Evolutionary conservation across 2,113 vertebrate genomes (phyloP).

Genomic region (Daubentonia madagascariensis): DNA sequence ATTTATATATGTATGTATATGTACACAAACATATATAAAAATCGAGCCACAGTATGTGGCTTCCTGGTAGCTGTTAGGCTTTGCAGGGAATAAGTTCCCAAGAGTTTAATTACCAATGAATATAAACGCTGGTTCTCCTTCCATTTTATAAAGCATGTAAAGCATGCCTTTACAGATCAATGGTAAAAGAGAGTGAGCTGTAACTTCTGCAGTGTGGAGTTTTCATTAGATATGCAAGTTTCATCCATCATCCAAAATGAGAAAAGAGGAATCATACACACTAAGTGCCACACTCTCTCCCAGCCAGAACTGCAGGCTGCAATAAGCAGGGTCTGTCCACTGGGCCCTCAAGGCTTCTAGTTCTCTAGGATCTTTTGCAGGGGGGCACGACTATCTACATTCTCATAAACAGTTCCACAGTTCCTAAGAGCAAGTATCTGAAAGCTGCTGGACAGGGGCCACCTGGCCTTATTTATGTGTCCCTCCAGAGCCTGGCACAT

Average conservation of each 20-base stretch:
- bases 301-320: neutral
- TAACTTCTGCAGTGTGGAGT: neutral
- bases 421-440: neutral
- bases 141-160: neutral
- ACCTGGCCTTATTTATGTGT: neutral
- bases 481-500: neutral
- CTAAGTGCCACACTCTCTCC: too few relatives aligned
- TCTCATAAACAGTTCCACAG: neutral
- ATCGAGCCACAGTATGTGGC: neutral
- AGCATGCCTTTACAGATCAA: neutral
- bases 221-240: neutral
- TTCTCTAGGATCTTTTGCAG: neutral
- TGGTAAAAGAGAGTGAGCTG: neutral
- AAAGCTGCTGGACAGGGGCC: neutral
- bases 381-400: neutral
- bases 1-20: neutral
- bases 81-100: neutral
- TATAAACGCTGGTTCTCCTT: neutral
- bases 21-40: neutral
- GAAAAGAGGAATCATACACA: neutral
- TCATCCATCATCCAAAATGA: neutral
- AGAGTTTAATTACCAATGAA: neutral
- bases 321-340: neutral
- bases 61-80: neutral
- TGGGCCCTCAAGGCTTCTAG: neutral